Evolutionary conservation across 2,113 vertebrate genomes (phyloP).

Genomic region (Axis porcinus): DNA sequence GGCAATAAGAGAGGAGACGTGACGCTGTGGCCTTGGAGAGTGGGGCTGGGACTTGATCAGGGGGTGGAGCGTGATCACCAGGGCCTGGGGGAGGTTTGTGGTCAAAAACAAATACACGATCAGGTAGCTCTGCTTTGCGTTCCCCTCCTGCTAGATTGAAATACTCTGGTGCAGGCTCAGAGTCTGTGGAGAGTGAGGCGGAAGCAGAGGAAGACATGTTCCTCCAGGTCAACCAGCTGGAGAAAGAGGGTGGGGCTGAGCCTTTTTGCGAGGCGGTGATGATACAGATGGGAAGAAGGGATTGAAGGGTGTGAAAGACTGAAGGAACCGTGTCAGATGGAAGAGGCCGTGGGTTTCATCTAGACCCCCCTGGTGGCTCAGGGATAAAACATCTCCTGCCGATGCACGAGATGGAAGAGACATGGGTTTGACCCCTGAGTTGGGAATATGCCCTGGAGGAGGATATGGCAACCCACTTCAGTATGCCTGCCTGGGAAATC

Average conservation of each 20-base stretch:
- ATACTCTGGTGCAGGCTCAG: neutral
- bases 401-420: neutral
- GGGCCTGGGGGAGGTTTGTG: neutral
- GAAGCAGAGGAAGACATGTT: neutral
- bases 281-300: neutral
- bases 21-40: neutral
- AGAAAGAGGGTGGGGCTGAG: neutral
- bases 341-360: neutral
- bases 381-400: neutral
- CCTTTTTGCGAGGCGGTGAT: neutral
- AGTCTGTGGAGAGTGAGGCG: neutral
- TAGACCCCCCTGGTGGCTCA: neutral
- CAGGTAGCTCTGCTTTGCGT: neutral
- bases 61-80: neutral
- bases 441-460: neutral
- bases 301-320: neutral
- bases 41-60: neutral
- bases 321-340: neutral
- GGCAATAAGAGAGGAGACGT: neutral
- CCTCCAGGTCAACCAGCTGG: neutral
- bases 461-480: neutral
- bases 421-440: neutral
- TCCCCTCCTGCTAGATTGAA: neutral
- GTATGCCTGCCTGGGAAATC: neutral
- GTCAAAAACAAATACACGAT: neutral